Evolutionary conservation across 2,113 vertebrate species (phyloP).

Genomic region (Apeltes quadracus): DNA sequence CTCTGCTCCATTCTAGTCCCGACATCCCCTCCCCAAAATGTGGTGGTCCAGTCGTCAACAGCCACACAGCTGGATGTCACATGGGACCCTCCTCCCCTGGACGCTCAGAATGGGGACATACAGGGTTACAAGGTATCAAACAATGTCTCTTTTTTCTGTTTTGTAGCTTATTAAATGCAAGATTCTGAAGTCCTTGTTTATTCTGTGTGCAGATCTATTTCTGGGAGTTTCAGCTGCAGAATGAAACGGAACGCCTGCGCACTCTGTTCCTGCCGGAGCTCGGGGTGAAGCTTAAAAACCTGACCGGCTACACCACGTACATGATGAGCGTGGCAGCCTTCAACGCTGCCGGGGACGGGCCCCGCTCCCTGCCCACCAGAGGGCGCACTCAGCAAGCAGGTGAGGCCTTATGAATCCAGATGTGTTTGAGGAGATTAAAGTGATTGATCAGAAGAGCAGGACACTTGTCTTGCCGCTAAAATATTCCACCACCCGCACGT

Average conservation of each 20-base stretch:
- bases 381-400: slow-evolving; percentile 97
- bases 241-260: slow-evolving; percentile 86
- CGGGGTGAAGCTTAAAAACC: slow-evolving; percentile 91
- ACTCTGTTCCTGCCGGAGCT: slow-evolving; percentile 92
- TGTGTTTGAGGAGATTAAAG: slow-evolving; percentile 17
- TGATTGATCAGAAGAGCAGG: not conserved
- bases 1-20: slow-evolving; percentile 82
- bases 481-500: not conserved
- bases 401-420: slow-evolving; percentile 64
- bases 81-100: slow-evolving; percentile 90
- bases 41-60: slow-evolving; percentile 85
- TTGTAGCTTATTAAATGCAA: slow-evolving; percentile 15
- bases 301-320: slow-evolving; percentile 94
- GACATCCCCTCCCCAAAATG: slow-evolving; percentile 87
- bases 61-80: slow-evolving; percentile 95
- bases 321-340: slow-evolving; percentile 93
- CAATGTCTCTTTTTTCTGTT: not conserved
- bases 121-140: slow-evolving; percentile 93
- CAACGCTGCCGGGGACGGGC: slow-evolving; percentile 93
- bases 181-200: slow-evolving; percentile 15
- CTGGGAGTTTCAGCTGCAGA: slow-evolving; percentile 91
- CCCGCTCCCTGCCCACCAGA: slow-evolving; percentile 84
- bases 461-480: slow-evolving; percentile 1
- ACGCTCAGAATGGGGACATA: slow-evolving; percentile 94
- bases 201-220: slow-evolving; percentile 87